Conservation (phyloP, 2,797 vertebrate genomes). For the Arctocebus calabarensis region DNA sequence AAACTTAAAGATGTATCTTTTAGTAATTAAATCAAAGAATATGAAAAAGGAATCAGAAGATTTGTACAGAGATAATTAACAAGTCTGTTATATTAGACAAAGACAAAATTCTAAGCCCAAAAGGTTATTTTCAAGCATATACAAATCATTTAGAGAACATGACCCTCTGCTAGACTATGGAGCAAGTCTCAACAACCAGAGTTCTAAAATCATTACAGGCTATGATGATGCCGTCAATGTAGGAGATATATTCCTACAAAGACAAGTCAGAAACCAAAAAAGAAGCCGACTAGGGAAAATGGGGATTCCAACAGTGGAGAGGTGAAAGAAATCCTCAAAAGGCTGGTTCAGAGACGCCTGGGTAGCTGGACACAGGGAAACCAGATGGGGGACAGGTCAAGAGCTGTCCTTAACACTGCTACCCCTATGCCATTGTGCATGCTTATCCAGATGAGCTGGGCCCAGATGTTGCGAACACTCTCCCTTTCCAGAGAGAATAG, state of each 20-base stretch:
- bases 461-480: not conserved
- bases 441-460: not conserved
- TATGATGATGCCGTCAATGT: accelerated
- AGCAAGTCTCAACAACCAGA: not conserved
- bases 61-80: not conserved
- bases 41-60: not conserved
- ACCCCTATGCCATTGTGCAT: not conserved
- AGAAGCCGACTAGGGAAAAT: not conserved
- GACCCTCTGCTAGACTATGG: accelerated
- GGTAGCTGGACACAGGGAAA: not conserved
- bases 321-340: not conserved
- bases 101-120: not conserved
- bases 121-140: not conserved
- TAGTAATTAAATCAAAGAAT: conserved; percentile 15
- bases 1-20: not conserved
- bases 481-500: not conserved
- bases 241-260: not conserved
- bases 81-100: not conserved
- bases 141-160: not conserved
- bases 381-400: not conserved
- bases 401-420: not conserved
- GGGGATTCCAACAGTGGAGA: not conserved
- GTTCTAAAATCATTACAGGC: not conserved
- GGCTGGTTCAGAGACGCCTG: not conserved
- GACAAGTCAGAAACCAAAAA: not conserved